Conservation (phyloP, 2,797 vertebrate species). For the Gallinago stenura region DNA sequence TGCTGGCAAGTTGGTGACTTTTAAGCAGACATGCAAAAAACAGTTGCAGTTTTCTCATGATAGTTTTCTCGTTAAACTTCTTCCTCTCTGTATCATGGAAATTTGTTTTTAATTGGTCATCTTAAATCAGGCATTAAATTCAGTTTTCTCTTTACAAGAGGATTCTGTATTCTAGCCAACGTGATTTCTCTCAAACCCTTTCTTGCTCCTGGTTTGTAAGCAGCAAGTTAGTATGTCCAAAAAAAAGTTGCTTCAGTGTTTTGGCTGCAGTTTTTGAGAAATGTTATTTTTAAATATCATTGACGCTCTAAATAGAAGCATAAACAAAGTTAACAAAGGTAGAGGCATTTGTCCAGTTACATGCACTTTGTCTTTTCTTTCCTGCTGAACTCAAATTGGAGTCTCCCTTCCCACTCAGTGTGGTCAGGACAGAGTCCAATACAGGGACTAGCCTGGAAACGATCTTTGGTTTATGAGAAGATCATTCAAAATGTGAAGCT, state of each 20-base stretch:
- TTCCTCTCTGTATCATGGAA: conserved; percentile 7
- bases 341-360: neutral
- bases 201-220: conserved; percentile 4
- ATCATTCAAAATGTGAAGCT: neutral
- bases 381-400: neutral
- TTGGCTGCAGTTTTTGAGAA: conserved; percentile 35
- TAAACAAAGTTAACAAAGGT: neutral
- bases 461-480: neutral
- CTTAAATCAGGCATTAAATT: neutral
- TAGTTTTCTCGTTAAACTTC: neutral
- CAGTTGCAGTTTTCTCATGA: neutral
- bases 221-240: neutral
- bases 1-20: conserved; percentile 10
- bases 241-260: neutral
- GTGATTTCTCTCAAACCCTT: neutral
- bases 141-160: neutral
- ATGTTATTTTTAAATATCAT: conserved; percentile 5
- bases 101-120: conserved; percentile 19
- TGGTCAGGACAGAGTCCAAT: neutral
- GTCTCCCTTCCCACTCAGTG: neutral
- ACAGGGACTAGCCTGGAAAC: neutral
- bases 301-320: neutral
- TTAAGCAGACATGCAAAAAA: neutral
- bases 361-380: neutral
- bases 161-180: neutral